These are phyloP conservation scores for Tauraco hartlaubi DNA, from an alignment of 2,797 vertebrate species.

Conservation along the genomic window DNA sequence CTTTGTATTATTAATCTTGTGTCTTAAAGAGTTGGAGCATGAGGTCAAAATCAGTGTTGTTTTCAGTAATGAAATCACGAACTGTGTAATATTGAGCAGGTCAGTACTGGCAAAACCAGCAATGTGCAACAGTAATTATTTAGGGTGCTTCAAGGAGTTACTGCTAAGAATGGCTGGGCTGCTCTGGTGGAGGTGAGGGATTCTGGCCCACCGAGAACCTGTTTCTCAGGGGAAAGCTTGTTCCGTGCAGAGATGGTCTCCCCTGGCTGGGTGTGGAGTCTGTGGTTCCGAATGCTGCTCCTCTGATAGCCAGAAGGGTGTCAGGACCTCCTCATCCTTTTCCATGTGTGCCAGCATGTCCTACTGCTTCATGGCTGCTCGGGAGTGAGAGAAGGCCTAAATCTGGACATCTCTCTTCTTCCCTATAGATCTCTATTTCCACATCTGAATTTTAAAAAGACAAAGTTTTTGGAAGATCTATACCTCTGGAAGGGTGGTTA, in stretches of 20 bases:
- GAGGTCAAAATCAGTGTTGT: background rate
- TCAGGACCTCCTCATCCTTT: background rate
- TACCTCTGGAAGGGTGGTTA: background rate
- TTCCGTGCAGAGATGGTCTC: background rate
- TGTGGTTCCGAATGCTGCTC: background rate
- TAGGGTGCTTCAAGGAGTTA: background rate
- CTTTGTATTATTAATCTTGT: background rate
- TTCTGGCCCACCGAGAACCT: background rate
- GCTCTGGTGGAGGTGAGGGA: background rate
- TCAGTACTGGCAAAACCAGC: accelerated
- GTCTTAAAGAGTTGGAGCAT: background rate
- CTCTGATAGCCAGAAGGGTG: background rate
- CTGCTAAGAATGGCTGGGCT: background rate
- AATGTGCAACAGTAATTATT: background rate
- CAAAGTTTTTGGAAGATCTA: background rate
- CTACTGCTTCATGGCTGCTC: background rate
- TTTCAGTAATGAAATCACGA: background rate
- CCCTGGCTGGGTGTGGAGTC: background rate
- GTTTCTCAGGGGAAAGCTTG: background rate
- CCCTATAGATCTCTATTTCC: background rate
- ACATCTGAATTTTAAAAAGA: background rate
- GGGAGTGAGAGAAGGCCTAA: background rate
- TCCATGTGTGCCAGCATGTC: accelerated
- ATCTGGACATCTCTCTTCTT: background rate
- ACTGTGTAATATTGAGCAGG: background rate